A percentile compares a stretch with the other conserved stretches of the same genome.
Evolutionary conservation across 1,140 invertebrate genomes (phyloP).

Genomic region (Tetramorium alpestre): DNA sequence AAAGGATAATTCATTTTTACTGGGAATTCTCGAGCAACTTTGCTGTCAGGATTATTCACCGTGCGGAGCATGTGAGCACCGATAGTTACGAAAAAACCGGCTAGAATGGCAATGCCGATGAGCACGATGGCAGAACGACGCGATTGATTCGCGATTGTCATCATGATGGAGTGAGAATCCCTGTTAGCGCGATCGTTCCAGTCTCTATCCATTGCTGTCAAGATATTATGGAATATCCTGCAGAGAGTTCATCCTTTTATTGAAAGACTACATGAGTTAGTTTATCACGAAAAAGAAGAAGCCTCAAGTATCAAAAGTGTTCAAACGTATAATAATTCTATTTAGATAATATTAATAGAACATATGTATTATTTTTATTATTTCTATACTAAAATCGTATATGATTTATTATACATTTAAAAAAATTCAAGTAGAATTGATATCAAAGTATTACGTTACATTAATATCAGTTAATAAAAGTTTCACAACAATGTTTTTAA

Average conservation of each 20-base stretch:
- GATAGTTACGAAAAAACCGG: neutral
- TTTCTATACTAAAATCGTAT: neutral
- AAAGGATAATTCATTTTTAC: slow-evolving; percentile 59
- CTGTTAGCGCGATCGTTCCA: neutral
- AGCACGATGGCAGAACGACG: neutral
- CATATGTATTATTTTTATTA: neutral
- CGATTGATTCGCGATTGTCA: neutral
- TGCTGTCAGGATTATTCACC: neutral
- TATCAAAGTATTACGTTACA: no score
- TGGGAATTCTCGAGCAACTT: slow-evolving; percentile 14
- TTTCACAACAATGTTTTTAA: neutral
- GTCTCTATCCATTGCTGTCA: slow-evolving; percentile 16
- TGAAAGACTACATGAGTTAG: neutral
- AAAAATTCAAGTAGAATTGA: neutral
- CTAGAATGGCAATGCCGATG: neutral
- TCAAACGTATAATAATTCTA: neutral
- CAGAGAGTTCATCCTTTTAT: neutral
- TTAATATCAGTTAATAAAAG: neutral
- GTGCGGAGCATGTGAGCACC: neutral
- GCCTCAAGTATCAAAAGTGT: neutral
- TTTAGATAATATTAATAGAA: neutral
- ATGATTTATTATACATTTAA: neutral
- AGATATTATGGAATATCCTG: slow-evolving; percentile 32
- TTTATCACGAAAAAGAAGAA: neutral
- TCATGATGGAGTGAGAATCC: neutral